Evolutionary conservation across 2,113 vertebrate genomes (phyloP), one percentile per base, ranked within the genome.

Genomic region (Chlamydotis undulata): DNA sequence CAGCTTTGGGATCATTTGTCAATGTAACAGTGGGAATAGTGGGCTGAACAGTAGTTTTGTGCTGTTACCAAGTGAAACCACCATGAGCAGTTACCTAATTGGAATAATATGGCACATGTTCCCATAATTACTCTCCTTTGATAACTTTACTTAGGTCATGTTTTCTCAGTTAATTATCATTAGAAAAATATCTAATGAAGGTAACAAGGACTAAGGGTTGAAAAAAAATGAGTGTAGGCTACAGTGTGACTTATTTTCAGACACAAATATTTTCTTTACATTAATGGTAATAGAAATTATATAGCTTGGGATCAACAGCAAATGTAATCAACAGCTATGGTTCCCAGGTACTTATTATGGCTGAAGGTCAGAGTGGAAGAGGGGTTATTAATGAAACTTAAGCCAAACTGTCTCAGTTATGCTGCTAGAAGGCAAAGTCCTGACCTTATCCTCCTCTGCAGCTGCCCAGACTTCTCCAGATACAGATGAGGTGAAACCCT

Each of bases 261-360:
- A 98, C 98, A 97, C 95, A 98, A 98, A 98, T 98, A 97, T 98
- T 99, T 99, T 98, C 97, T 98, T 98, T 98, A 96, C 95, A 98
- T 98, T 98, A 98, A 98, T 98, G 98, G 97, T 96, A 98, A 98
- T 96, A 95, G 96, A 98, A 98, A 98, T 98, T 73, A 97, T 96
- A 96, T 91, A 96, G 98, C 94, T 98, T 98, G 98, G 98, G 98
- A 97, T 97, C 94, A 85, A 78, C 88, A 96, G 97, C 63, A 91
- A 94, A 97, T 98, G 96, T 98, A 98, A 98, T 98, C 98, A 98
- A 96, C 97, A 97, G 52, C 94, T 96, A 95, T 96, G 97, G 97
- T 98, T 98, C 96, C 96, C 93, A 91, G 93, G 69, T 94, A 89
- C 96, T 97, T 96, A 95, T 97, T 97, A 84, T 69, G 93, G 94